Evolutionary conservation across 2,113 vertebrate species (phyloP).

Genomic region (Loxodonta africana): DNA sequence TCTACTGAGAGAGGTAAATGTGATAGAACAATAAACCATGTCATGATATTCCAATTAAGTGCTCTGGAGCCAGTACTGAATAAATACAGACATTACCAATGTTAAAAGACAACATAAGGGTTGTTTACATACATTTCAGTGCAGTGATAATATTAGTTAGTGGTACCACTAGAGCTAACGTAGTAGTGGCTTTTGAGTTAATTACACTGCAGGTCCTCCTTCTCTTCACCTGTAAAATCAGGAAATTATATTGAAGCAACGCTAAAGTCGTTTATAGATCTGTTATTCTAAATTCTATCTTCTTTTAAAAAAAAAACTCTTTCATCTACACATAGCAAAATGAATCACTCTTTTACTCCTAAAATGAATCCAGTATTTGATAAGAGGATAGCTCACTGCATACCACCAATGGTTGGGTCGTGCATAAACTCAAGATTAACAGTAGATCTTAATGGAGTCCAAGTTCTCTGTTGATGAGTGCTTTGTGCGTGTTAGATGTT

Average conservation of each 20-base stretch:
- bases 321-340: background rate
- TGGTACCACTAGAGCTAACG: background rate
- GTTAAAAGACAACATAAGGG: background rate
- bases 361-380: background rate
- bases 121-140: background rate
- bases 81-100: constrained; percentile 52
- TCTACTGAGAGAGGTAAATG: constrained; percentile 62
- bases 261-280: constrained; percentile 5
- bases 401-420: too few relatives aligned
- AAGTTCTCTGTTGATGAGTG: background rate
- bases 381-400: background rate
- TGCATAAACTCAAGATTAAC: background rate
- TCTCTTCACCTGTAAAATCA: constrained; percentile 41
- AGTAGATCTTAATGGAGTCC: background rate
- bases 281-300: background rate
- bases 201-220: background rate
- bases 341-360: background rate
- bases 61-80: background rate
- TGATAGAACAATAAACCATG: constrained; percentile 59
- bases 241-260: background rate
- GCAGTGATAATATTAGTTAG: background rate
- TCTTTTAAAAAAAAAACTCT: background rate
- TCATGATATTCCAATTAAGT: constrained; percentile 33
- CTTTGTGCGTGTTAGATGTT: background rate
- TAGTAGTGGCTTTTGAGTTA: background rate